phyloP scores from a whole-genome alignment of 2,797 vertebrate genomes.

The Falco columbarius region DNA sequence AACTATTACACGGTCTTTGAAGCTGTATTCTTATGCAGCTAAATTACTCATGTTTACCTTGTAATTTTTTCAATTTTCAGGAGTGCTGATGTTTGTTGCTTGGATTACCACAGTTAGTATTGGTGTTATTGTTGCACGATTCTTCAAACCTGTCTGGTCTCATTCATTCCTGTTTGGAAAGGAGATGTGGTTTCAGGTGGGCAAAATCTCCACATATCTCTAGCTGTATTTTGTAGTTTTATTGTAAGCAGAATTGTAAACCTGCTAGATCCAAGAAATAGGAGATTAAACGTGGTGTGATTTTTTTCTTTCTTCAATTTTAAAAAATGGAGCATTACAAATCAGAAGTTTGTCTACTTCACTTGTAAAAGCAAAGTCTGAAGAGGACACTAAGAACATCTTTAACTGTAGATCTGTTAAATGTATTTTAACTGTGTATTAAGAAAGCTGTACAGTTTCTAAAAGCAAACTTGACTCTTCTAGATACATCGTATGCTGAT shows the following conservation, averaged over 20 bases:
- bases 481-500: constrained; percentile 86
- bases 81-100: constrained; percentile 84
- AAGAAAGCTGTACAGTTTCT: neutral
- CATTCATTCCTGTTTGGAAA: constrained; percentile 79
- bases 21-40: neutral
- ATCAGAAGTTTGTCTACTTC: neutral
- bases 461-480: neutral
- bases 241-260: neutral
- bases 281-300: neutral
- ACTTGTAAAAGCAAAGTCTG: neutral
- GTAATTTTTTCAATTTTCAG: constrained; percentile 57
- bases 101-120: constrained; percentile 86
- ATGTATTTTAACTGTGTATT: neutral
- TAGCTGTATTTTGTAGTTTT: neutral
- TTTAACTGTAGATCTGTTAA: neutral
- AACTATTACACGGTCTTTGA: neutral
- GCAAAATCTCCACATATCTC: neutral
- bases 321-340: neutral
- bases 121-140: constrained; percentile 85
- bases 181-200: constrained; percentile 89
- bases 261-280: neutral
- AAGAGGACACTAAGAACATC: neutral
- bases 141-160: constrained; percentile 86
- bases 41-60: neutral
- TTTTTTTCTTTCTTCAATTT: neutral